Percentiles rank a stretch among this genome's conserved stretches.
phyloP scores from a whole-genome alignment of 2,113 vertebrate species.

The Podarcis cretensis region DNA sequence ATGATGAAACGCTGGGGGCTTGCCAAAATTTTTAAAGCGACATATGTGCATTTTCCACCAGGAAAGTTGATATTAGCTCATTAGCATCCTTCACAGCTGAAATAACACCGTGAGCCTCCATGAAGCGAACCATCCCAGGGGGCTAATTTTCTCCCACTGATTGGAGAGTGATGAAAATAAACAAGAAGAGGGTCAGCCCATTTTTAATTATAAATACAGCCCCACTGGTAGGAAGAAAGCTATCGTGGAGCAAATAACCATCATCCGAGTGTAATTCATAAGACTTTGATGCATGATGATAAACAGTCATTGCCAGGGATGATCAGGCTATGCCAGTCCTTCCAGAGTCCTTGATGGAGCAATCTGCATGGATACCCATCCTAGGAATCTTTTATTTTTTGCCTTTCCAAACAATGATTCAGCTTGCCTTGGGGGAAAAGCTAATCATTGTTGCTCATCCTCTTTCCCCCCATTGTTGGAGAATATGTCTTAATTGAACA shows the following conservation, averaged over 20 bases:
- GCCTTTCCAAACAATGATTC: neutral
- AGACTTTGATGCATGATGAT: conserved; percentile 18
- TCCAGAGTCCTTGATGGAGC: neutral
- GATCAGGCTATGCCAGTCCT: conserved; percentile 4
- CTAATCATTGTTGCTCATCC: neutral
- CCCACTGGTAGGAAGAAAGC: conserved; percentile 28
- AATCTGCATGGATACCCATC: neutral
- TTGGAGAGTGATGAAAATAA: conserved; percentile 67
- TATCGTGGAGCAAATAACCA: conserved; percentile 47
- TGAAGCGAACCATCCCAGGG: conserved; percentile 47
- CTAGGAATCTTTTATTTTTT: neutral
- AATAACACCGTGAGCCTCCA: conserved; percentile 64
- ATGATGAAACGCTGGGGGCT: conserved; percentile 55
- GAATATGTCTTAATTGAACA: neutral
- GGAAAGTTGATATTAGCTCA: conserved; percentile 68
- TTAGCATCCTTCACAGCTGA: conserved; percentile 73
- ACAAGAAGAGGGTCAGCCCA: conserved; percentile 56
- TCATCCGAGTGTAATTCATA: conserved; percentile 1
- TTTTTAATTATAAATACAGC: conserved; percentile 51
- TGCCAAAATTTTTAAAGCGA: conserved; percentile 52
- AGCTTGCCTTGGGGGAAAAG: neutral
- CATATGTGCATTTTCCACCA: conserved; percentile 52
- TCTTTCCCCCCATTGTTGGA: fast-evolving
- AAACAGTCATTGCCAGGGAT: conserved; percentile 21
- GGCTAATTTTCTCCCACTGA: conserved; percentile 62